phyloP scores from a whole-genome alignment of 2,888 invertebrate species.

The Nomada ferruginata region DNA sequence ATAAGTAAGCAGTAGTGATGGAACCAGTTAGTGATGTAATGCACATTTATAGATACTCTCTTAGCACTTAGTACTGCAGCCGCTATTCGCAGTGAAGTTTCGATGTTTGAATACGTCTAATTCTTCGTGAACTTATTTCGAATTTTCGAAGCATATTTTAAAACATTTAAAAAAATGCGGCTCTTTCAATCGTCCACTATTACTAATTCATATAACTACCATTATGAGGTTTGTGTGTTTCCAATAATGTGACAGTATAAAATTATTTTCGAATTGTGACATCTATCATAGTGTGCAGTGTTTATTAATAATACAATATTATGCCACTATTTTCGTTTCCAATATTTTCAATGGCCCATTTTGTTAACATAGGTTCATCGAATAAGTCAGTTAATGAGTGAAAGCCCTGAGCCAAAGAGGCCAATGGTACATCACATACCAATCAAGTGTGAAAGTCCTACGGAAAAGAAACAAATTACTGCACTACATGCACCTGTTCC shows the following conservation, averaged over 20 bases:
- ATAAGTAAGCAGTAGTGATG: slow-evolving; percentile 40
- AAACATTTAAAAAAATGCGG: slow-evolving; percentile 70
- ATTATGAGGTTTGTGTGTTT: slow-evolving; percentile 69
- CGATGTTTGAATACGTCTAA: slow-evolving; percentile 38
- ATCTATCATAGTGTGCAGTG: not conserved
- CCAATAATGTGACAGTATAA: not conserved
- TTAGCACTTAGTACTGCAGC: slow-evolving; percentile 77
- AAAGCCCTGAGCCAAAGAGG: slow-evolving; percentile 82
- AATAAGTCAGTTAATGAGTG: slow-evolving; percentile 83
- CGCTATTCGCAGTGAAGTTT: slow-evolving; percentile 71
- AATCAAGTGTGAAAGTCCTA: slow-evolving; percentile 80
- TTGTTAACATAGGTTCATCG: slow-evolving; percentile 79
- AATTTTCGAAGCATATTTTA: not conserved
- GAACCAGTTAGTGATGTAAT: slow-evolving; percentile 83
- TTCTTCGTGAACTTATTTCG: slow-evolving; percentile 10
- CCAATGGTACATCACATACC: slow-evolving; percentile 81
- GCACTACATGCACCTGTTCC: slow-evolving; percentile 87
- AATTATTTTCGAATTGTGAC: not conserved
- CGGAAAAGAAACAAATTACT: slow-evolving; percentile 79
- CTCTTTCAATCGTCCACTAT: slow-evolving; percentile 70
- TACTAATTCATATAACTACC: slow-evolving; percentile 67
- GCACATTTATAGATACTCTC: slow-evolving; percentile 77
- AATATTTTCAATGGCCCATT: not conserved
- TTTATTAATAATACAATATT: not conserved
- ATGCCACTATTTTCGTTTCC: not conserved